Conservation (phyloP, 2,113 vertebrate genomes). For the Numenius arquata region DNA sequence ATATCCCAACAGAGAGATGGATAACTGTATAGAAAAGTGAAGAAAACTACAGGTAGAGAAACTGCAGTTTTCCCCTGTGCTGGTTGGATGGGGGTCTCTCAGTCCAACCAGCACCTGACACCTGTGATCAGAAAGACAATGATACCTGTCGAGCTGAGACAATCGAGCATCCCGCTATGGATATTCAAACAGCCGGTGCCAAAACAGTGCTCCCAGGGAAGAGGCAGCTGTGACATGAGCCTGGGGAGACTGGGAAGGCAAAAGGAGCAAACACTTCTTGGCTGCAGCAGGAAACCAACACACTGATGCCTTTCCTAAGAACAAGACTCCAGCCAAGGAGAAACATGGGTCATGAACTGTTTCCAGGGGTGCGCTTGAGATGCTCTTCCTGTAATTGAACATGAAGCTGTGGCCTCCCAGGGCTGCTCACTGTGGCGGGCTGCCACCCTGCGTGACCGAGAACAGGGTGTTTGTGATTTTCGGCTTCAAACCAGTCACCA, state of each 20-base stretch:
- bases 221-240: rapidly evolving
- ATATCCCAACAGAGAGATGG: background rate
- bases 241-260: background rate
- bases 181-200: rapidly evolving
- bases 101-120: background rate
- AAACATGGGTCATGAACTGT: background rate
- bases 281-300: background rate
- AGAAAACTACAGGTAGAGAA: background rate
- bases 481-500: background rate
- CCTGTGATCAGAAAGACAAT: background rate
- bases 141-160: background rate
- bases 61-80: background rate
- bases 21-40: background rate
- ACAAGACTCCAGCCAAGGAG: background rate
- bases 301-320: background rate
- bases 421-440: rapidly evolving
- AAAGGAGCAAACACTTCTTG: background rate
- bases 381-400: background rate
- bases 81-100: background rate
- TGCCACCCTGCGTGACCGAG: background rate
- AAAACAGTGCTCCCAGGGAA: rapidly evolving
- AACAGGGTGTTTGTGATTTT: background rate
- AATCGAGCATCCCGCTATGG: background rate
- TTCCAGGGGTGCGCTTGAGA: background rate
- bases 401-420: background rate